Evolutionary conservation across 2,113 vertebrate species (phyloP), one percentile per base, ranked within the genome.

Genomic region (Brevimyrus niger): DNA sequence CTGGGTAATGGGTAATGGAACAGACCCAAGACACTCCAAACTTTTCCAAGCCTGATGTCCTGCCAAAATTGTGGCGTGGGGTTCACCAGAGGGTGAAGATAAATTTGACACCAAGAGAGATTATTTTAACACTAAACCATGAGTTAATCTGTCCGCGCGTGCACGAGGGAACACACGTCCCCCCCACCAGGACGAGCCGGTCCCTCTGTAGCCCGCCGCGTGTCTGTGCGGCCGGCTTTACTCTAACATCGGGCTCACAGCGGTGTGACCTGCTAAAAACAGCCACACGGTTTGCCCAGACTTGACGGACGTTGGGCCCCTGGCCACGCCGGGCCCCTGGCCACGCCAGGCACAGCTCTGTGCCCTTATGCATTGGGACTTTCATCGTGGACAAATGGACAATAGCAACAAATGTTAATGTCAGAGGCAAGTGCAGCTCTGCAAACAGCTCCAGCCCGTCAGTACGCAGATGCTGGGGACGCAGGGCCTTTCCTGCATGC

Each of bases 381-480:
- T 44, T 31, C 0, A 21, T 9, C n/a, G 6, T 17, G 9, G 94
- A 93, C 94, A 47, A 92, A 92, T 92, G 95, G 96, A 96, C 95
- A 97, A 95, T 94, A 94, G 94, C 93, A 92, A 92, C 93, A 92
- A 93, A 94, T 95, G 94, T 94, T 95, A 95, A 96, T 95, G 95
- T 96, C 95, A 94, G 88, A 93, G 96, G 6, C 35, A 93, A 90
- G 88, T 92, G 93, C 96, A 97, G 96, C 96, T 97, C 96, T 94
- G 94, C 96, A 98, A 98, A 98, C 96, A 98, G 94, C 94, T 92
- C 93, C 93, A 93, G 94, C 94, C 92, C 95, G 95, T 96, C 95
- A 95, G 96, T 31, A 27, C 10, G 0, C 10, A 1, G n/a, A 27
- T 51, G 47, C 61, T 86, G 9, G 15, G 38, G 3, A 17, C 46